Percentiles rank a stretch among this genome's conserved stretches.
Evolutionary conservation across 2,888 invertebrate genomes (phyloP).

Genomic region (Lordiphosa andalusiaca): DNA sequence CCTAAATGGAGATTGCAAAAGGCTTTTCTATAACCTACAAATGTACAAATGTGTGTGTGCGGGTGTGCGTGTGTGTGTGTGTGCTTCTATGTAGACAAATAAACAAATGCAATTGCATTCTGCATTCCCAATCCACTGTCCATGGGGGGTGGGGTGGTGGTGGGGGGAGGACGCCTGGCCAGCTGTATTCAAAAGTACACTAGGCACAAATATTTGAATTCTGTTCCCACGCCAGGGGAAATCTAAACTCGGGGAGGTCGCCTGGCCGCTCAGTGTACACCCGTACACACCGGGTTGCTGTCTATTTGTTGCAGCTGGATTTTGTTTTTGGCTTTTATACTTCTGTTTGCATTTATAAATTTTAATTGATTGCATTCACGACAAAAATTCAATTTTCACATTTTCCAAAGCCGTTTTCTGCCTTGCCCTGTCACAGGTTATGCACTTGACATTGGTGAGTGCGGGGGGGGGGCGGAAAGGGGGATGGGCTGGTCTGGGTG

Average conservation of each 20-base stretch:
- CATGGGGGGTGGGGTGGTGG: no score
- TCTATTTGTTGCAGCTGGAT: slow-evolving; percentile 6
- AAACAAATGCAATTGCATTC: slow-evolving; percentile 57
- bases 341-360: slow-evolving; percentile 33
- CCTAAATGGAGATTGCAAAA: no score
- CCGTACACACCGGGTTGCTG: neutral
- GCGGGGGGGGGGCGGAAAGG: neutral
- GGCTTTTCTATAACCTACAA: no score
- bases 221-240: no score
- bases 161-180: no score
- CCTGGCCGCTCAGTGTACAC: no score
- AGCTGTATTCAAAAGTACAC: neutral
- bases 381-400: slow-evolving; percentile 29
- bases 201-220: neutral
- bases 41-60: neutral
- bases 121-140: slow-evolving; percentile 18
- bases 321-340: slow-evolving; percentile 25
- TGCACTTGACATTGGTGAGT: neutral
- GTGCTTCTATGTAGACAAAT: neutral
- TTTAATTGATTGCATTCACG: slow-evolving; percentile 59
- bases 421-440: neutral
- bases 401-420: neutral
- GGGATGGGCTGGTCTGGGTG: no score
- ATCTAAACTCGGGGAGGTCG: no score
- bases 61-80: slow-evolving; percentile 5